phyloP scores from a whole-genome alignment of 2,113 vertebrate species.

The Notarius lentiginosus region DNA sequence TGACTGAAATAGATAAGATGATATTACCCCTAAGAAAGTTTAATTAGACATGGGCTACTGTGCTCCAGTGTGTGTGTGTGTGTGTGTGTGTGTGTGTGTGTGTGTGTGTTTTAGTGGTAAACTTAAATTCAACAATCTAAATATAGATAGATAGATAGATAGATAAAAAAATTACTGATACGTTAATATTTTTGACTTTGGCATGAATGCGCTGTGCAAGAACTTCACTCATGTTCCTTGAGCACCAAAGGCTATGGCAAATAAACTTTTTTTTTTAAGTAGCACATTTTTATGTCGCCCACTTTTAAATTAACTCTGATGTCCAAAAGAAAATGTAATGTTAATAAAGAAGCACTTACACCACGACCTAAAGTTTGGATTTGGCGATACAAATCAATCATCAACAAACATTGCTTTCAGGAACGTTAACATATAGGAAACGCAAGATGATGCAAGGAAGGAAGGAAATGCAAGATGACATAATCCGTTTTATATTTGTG shows the following conservation, averaged over 20 bases:
- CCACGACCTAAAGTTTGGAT: background rate
- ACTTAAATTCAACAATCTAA: background rate
- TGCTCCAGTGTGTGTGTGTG: background rate
- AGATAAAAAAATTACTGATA: too few species aligned
- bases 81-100: background rate
- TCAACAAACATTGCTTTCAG: background rate
- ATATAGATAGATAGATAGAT: background rate
- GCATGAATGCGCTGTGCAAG: background rate
- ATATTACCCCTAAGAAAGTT: constrained; percentile 37
- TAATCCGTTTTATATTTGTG: background rate
- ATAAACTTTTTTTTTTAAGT: background rate
- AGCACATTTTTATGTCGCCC: background rate
- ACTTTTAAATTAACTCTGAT: background rate
- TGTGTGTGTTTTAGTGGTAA: background rate
- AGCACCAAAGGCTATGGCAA: background rate
- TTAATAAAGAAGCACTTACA: background rate
- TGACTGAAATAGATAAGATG: constrained; percentile 61
- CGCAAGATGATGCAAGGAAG: background rate
- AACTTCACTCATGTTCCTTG: background rate
- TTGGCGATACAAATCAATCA: background rate
- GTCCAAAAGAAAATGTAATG: background rate
- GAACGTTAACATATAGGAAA: background rate
- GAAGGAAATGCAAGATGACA: background rate
- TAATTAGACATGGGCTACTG: constrained; percentile 2
- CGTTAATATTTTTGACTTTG: background rate